Conservation (phyloP, 53 echinoderm and acorn worm genomes). For the Arbacia lixula region DNA sequence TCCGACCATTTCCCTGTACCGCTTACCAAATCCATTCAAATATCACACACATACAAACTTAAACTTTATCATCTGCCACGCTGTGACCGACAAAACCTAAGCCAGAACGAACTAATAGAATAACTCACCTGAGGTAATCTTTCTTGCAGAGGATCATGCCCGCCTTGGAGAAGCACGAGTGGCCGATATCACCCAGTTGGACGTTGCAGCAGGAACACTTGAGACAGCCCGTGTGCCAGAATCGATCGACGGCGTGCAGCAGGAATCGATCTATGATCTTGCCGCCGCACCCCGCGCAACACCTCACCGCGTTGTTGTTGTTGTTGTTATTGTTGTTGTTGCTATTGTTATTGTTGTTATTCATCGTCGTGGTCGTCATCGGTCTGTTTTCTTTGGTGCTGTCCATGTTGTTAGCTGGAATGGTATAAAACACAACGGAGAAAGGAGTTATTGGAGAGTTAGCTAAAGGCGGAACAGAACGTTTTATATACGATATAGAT, state of each 20-base stretch:
- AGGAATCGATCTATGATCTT: constrained; percentile 97
- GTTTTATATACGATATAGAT: too few relatives aligned
- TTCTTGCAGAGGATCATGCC: constrained; percentile 99
- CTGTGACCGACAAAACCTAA: too few relatives aligned
- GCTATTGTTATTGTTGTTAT: constrained; percentile 49
- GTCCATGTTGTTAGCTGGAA: constrained; percentile 57
- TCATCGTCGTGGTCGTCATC: constrained; percentile 14
- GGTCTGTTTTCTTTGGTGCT: constrained; percentile 56
- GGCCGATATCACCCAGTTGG: constrained; percentile 90
- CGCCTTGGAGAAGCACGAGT: constrained; percentile 93
- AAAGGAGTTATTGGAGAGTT: too few relatives aligned
- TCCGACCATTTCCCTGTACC: too few relatives aligned
- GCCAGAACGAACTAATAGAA: too few relatives aligned
- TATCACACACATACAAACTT: too few relatives aligned
- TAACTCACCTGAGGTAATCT: constrained; percentile 92
- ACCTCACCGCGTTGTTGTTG: constrained; percentile 75
- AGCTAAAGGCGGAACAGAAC: too few relatives aligned
- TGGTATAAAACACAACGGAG: background rate
- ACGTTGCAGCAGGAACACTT: constrained; percentile 95
- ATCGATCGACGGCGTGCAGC: constrained; percentile 93
- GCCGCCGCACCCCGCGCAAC: constrained; percentile 95
- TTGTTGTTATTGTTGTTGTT: constrained; percentile 56
- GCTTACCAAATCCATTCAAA: too few relatives aligned
- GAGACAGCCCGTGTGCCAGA: constrained; percentile 98
- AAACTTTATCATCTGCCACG: too few relatives aligned